Evolutionary conservation across 2,888 invertebrate genomes (phyloP).

Genomic region (Idaea biselata): DNA sequence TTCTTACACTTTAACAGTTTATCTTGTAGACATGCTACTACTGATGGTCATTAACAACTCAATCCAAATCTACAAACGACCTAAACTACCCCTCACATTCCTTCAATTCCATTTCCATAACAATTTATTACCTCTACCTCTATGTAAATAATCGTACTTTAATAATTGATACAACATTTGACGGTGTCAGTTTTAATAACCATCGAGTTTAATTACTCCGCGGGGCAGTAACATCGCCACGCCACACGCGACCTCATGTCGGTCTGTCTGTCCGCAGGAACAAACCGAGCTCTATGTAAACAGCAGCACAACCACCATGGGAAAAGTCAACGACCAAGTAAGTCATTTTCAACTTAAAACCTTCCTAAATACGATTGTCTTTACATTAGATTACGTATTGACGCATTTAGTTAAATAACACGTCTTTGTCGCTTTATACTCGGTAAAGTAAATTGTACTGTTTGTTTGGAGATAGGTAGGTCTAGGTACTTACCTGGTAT

Average conservation of each 20-base stretch:
- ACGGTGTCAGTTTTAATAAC: not conserved
- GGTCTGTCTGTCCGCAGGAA: conserved; percentile 68
- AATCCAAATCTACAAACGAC: no score
- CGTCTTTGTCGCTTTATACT: not conserved
- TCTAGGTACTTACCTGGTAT: no score
- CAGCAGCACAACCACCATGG: conserved; percentile 88
- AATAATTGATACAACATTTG: not conserved
- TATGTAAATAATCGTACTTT: not conserved
- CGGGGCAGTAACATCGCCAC: not conserved
- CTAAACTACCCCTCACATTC: no score
- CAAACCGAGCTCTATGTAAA: conserved; percentile 90
- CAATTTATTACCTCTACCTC: not conserved
- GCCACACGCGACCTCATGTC: not conserved
- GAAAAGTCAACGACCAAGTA: conserved; percentile 88
- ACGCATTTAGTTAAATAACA: not conserved
- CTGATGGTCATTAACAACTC: no score
- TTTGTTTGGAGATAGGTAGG: not conserved
- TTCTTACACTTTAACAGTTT: no score
- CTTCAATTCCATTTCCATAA: no score
- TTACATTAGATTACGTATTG: not conserved
- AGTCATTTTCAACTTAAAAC: conserved; percentile 26
- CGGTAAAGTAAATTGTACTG: not conserved
- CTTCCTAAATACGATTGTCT: not conserved
- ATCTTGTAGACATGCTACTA: no score
- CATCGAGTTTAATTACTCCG: not conserved